phyloP scores from a whole-genome alignment of 2,797 vertebrate genomes.

The Sebastes trivittatus region DNA sequence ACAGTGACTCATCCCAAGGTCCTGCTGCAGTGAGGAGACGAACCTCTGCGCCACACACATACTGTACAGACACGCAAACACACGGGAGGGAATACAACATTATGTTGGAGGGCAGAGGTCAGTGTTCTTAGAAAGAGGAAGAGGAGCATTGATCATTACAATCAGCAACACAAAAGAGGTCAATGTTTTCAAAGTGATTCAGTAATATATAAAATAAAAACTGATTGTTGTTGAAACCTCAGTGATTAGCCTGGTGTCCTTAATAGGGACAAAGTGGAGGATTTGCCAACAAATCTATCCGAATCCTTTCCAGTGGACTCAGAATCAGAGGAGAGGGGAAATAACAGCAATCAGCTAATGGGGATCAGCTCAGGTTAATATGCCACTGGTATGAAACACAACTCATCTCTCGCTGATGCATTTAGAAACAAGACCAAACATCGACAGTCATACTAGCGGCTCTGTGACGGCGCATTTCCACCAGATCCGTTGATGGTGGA shows the following conservation, averaged over 20 bases:
- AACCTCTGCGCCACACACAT: conserved; percentile 40
- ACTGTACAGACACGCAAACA: conserved; percentile 4
- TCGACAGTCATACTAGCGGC: background rate
- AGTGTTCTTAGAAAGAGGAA: conserved; percentile 57
- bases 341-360: conserved; percentile 29
- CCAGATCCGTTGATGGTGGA: too few relatives aligned
- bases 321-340: background rate
- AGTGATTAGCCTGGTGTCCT: conserved; percentile 1
- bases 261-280: background rate
- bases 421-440: background rate
- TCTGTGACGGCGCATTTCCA: background rate
- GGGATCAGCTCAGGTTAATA: conserved; percentile 14
- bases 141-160: background rate
- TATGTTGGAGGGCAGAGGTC: background rate
- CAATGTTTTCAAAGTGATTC: background rate
- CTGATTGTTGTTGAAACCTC: background rate
- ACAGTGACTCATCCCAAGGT: conserved; percentile 75
- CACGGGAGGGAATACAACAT: conserved; percentile 13
- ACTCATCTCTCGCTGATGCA: background rate
- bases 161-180: background rate
- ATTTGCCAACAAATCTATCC: conserved; percentile 9
- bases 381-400: background rate
- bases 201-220: background rate
- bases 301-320: conserved; percentile 2
- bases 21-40: conserved; percentile 45